Base-by-base conservation (phyloP, 2,113 vertebrate genomes). In the Narcine bancroftii region DNA sequence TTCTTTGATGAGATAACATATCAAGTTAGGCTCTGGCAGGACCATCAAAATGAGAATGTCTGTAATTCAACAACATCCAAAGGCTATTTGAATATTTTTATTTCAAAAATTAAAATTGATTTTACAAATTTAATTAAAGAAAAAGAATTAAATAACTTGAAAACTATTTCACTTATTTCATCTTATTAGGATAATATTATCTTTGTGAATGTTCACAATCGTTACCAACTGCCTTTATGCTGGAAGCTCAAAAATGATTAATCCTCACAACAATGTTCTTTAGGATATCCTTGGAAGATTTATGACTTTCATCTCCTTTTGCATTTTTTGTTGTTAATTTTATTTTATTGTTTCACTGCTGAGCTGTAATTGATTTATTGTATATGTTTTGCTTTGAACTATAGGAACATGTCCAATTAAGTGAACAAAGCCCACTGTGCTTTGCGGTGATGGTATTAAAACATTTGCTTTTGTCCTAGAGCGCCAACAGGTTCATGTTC, bases 291-390 rank as follows among this genome's bases (percentile, higher is more conserved):
- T 69, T 91, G 89, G 69, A 69, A 91, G 89, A 91, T 91, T 91
- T 91, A 91, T 91, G 63, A 91, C 69, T 65, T 91, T 91, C 87
- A 91, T 91, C 63, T 91, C 42, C 65, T 69, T 91, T 91, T 91
- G 63, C 63, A 66, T 45, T 47, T 91, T 69, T 91, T 91, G 65
- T 47, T 91, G 89, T 91, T 91, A 91, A 91, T 91, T 66, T 42
- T 91, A 26, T 66, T 69, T 91, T 69, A 91, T 47, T 69, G 65
- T 91, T 63, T 69, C 39, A 36, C 26, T 39, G 39, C 63, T 47
- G 89, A 45, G 17, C 89, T 91, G 45, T 91, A 91, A 91, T 91
- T 91, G 89, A 91, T 91, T 91, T 69, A 91, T 91, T 26, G 45
- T 69, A 66, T 71, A 63, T 87, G 81, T 87, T 69, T 91, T 91